Base-by-base conservation (phyloP, 1,140 invertebrate species). In the Plectus sambesii region DNA sequence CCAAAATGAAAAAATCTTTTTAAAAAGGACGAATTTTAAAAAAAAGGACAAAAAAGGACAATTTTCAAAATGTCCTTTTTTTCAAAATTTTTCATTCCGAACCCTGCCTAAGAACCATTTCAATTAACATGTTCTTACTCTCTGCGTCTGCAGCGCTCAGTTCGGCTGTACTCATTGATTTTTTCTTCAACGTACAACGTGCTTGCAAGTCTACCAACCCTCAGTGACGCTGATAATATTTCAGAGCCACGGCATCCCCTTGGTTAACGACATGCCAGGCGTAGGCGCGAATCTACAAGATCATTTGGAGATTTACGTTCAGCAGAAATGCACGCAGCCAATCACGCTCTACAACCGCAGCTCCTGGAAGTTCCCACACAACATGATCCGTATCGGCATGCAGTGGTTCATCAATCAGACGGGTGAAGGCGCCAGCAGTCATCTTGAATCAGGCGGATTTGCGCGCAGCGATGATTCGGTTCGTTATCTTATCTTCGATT, bases 291-390 rank as follows among this genome's bases (percentile, higher is more conserved):
- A 67, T 56, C 30, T 65, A 1, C 61, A 68, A 39, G 66, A 71
- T 52, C 69, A 70, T 51, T 41, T 70, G 6, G 66, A 67, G 51
- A 54, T 76, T 33, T 75, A 74, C 56, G 60, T 76, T 30, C 74
- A 76, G 53, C 68, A 74, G 52, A 61, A 67, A 50, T 75, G 74
- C 44, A 68, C 52, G 2, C 51, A 76, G 49, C 73, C 73, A 4
- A 65, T 75, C 24, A 76, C 74, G 2, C 55, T 76, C 5, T 76
- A 76, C 55, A 52, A 67, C 41, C 68, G 66, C 25, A 73, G 73
- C 23, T 70, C 73, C 48, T 76, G 75, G 75, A 73, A 71, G 44
- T 75, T 74, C 53, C 75, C 75, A 6, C 72, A 72, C 48, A 72
- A 73, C 42, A 76, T 76, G 75, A 61, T 76, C 4, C 55, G 61